Percentiles rank a stretch among this genome's conserved stretches.
Evolutionary conservation across 2,888 invertebrate genomes (phyloP).

Genomic region (Bruchidius siliquastri): DNA sequence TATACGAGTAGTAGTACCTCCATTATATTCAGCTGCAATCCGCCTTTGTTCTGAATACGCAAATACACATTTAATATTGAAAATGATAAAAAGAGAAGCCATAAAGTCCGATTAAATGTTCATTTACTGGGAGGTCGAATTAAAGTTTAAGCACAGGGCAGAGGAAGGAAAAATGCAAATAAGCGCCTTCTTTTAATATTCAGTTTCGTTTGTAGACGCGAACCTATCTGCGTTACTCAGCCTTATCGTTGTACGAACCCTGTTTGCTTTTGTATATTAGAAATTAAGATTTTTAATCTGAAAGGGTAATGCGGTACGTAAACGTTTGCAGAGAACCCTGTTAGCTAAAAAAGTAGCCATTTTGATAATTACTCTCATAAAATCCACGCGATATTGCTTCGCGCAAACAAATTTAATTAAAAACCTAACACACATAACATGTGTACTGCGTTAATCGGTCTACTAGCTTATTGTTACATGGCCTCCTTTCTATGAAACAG

Average conservation of each 20-base stretch:
- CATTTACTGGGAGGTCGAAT: conserved; percentile 15
- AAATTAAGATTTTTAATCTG: background rate
- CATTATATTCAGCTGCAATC: too few species aligned
- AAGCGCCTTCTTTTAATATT: conserved; percentile 12
- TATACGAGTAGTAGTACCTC: too few species aligned
- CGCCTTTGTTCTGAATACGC: background rate
- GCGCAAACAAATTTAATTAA: background rate
- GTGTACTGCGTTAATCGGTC: too few species aligned
- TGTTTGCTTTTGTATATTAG: background rate
- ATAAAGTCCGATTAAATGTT: conserved; percentile 18
- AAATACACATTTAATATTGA: conserved; percentile 16
- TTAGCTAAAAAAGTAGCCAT: background rate
- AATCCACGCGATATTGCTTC: background rate
- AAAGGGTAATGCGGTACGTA: background rate
- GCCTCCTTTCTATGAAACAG: too few species aligned
- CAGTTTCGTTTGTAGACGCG: conserved; percentile 11
- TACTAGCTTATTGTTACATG: too few species aligned
- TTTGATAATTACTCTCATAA: background rate
- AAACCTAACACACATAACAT: background rate
- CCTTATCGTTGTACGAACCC: background rate
- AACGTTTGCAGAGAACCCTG: background rate
- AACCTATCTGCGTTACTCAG: conserved; percentile 2
- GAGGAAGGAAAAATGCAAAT: conserved; percentile 11
- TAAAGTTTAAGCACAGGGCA: conserved; percentile 14
- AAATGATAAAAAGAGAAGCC: conserved; percentile 15